These are phyloP conservation scores for Sebastes iracundus DNA, from an alignment of 2,797 vertebrate species.

Conservation along the genomic window DNA sequence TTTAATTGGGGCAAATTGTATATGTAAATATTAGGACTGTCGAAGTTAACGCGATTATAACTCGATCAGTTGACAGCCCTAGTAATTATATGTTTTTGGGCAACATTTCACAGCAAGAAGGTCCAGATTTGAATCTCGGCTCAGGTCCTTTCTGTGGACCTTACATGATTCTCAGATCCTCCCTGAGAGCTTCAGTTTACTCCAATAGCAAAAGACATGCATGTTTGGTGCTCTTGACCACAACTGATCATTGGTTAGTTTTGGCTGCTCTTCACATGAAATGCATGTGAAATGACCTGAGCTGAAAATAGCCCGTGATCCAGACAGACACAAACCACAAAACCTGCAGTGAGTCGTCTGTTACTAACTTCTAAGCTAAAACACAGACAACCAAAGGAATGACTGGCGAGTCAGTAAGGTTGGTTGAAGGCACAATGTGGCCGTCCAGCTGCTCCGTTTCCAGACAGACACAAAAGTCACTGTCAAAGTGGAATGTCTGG, in stretches of 20 bases:
- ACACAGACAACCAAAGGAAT: conserved; percentile 67
- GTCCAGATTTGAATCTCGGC: background rate
- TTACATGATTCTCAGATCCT: background rate
- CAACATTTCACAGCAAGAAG: background rate
- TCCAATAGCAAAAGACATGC: background rate
- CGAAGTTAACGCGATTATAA: no score
- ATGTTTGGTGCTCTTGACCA: background rate
- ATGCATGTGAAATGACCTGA: conserved; percentile 3
- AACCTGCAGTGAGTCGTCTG: conserved; percentile 27
- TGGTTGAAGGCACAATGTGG: conserved; percentile 56
- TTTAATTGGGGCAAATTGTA: background rate
- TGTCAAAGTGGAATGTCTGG: conserved; percentile 73
- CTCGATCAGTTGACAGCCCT: no score
- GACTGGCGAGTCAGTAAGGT: conserved; percentile 39
- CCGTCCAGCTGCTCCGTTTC: conserved; percentile 68
- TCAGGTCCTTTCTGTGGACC: background rate
- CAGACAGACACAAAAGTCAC: conserved; percentile 69
- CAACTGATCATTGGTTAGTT: background rate
- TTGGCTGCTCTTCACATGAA: conserved; percentile 2
- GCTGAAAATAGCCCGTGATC: background rate
- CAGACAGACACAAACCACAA: conserved; percentile 27
- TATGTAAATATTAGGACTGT: no score
- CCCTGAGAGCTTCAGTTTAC: background rate
- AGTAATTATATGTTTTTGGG: background rate
- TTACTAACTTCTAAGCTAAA: conserved; percentile 57